phyloP scores from a whole-genome alignment of 2,888 invertebrate genomes.

The Ferdinandea cuprea region DNA sequence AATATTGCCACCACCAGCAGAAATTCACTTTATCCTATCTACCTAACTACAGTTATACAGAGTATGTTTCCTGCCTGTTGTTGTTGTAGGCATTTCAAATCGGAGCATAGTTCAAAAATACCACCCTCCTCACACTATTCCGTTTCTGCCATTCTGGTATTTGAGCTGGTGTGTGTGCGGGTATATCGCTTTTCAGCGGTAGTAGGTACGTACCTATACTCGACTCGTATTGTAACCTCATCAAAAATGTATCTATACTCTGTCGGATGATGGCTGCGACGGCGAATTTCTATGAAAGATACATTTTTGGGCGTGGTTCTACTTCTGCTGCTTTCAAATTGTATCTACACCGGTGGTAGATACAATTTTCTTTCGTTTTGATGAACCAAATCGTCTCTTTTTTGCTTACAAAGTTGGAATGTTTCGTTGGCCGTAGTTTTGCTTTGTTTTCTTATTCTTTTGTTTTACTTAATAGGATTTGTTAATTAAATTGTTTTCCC shows the following conservation, averaged over 20 bases:
- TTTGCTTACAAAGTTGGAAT: slow-evolving; percentile 55
- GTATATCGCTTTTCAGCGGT: slow-evolving; percentile 39
- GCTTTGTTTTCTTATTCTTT: slow-evolving; percentile 53
- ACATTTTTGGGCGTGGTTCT: slow-evolving; percentile 73
- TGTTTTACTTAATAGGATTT: slow-evolving; percentile 68
- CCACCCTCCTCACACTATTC: slow-evolving; percentile 44
- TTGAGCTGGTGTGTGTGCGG: slow-evolving; percentile 9
- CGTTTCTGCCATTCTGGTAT: slow-evolving; percentile 35
- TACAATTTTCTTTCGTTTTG: slow-evolving; percentile 12
- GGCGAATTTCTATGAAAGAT: slow-evolving; percentile 61
- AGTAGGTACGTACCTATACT: no score
- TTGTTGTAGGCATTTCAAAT: slow-evolving; percentile 21
- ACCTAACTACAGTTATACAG: slow-evolving; percentile 36
- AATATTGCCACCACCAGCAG: slow-evolving; percentile 50
- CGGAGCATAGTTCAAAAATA: slow-evolving; percentile 39
- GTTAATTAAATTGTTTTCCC: slow-evolving; percentile 71
- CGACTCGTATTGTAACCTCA: no score
- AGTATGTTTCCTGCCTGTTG: slow-evolving; percentile 6
- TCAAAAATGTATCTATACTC: slow-evolving; percentile 56
- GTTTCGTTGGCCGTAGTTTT: slow-evolving; percentile 7
- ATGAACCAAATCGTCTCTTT: slow-evolving; percentile 47
- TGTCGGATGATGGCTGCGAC: slow-evolving; percentile 68
- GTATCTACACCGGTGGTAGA: slow-evolving; percentile 62
- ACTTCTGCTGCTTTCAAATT: slow-evolving; percentile 62
- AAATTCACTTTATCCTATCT: slow-evolving; percentile 50